Evolutionary conservation across 2,797 vertebrate genomes (phyloP).

Genomic region (Picus viridis): DNA sequence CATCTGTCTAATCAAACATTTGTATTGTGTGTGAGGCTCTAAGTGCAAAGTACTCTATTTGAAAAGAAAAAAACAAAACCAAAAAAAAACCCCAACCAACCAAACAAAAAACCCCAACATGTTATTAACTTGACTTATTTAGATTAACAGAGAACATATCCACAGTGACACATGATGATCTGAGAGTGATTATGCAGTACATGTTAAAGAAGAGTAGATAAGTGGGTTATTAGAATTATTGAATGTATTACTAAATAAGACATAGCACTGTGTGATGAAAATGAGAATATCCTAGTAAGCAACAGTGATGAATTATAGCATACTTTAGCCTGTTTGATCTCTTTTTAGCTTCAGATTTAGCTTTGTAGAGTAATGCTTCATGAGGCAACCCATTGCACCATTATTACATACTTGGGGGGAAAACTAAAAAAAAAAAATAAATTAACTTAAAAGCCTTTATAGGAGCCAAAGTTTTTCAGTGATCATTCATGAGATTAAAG

Average conservation of each 20-base stretch:
- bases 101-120: not conserved
- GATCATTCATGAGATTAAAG: conserved; percentile 66
- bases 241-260: conserved; percentile 60
- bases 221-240: conserved; percentile 45
- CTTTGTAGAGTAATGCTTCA: conserved; percentile 42
- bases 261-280: conserved; percentile 50
- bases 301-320: conserved; percentile 53
- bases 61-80: not conserved
- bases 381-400: conserved; percentile 43
- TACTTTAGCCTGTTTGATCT: conserved; percentile 53
- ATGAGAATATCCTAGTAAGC: conserved; percentile 52
- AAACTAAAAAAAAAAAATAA: too few species aligned
- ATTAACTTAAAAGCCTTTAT: not conserved
- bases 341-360: conserved; percentile 50
- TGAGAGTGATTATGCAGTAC: conserved; percentile 14
- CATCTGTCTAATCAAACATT: conserved; percentile 23
- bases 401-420: not conserved
- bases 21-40: not conserved
- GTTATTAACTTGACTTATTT: conserved; percentile 43
- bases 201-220: conserved; percentile 47
- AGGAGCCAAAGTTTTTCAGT: conserved; percentile 51
- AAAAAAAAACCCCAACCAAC: too few species aligned
- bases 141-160: conserved; percentile 33
- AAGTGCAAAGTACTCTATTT: not conserved
- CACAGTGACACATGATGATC: conserved; percentile 36